Evolutionary conservation across 2,888 invertebrate species (phyloP).

Genomic region (Falcaria lacertinaria): DNA sequence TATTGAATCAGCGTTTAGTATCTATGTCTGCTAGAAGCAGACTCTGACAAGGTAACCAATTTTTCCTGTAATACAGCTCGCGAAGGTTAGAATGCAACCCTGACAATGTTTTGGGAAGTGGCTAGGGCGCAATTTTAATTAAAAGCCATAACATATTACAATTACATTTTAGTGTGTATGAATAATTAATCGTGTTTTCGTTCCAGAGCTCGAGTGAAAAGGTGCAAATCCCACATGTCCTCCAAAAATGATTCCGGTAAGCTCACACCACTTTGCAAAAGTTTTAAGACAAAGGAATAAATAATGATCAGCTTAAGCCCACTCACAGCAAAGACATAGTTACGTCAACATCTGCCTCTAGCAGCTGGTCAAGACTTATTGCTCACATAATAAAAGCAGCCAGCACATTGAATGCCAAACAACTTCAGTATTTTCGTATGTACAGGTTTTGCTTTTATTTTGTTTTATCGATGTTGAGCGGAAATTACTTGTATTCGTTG

Average conservation of each 20-base stretch:
- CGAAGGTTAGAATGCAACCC: no score
- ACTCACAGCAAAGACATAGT: slow-evolving; percentile 38
- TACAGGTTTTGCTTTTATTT: slow-evolving; percentile 4
- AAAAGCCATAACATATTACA: no score
- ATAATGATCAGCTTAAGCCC: slow-evolving; percentile 25
- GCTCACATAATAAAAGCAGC: slow-evolving; percentile 52
- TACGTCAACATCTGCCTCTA: slow-evolving; percentile 45
- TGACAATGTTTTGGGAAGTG: no score
- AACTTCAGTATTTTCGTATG: slow-evolving; percentile 23
- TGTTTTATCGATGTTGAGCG: slow-evolving; percentile 5
- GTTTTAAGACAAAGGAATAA: slow-evolving; percentile 5
- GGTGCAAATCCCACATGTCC: slow-evolving; percentile 66
- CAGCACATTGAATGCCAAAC: slow-evolving; percentile 38
- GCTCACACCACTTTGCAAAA: no score
- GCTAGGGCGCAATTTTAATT: no score
- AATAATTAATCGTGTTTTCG: no score
- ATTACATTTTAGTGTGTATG: no score
- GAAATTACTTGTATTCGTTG: background rate
- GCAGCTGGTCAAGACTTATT: slow-evolving; percentile 51
- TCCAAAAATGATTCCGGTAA: slow-evolving; percentile 73
- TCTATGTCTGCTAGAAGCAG: no score
- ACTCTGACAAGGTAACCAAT: no score
- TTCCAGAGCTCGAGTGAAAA: slow-evolving; percentile 46
- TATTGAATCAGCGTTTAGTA: no score
- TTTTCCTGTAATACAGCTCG: no score